phyloP scores from a whole-genome alignment of 2,797 vertebrate species.

The Peromyscus attwateri region DNA sequence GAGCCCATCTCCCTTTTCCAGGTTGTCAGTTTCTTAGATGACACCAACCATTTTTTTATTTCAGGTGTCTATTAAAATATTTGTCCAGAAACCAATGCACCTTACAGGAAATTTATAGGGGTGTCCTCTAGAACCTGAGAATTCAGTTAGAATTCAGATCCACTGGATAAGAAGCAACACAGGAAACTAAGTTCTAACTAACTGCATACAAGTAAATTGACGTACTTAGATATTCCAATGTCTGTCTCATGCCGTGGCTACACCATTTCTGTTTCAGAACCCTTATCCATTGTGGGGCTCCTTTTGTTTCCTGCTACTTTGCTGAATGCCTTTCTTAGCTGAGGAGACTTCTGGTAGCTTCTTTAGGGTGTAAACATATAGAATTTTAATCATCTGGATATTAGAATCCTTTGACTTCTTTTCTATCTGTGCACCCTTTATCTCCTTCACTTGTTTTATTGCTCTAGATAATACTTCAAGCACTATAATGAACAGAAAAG shows the following conservation, averaged over 20 bases:
- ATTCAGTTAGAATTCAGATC: background rate
- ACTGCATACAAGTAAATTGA: slow-evolving; percentile 8
- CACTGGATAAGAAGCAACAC: background rate
- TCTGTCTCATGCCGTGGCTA: background rate
- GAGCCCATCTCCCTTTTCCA: background rate
- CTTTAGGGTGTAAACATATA: background rate
- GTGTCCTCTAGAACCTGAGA: background rate
- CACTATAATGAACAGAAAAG: background rate
- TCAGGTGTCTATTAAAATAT: background rate
- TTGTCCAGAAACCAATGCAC: background rate
- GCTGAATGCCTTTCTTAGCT: background rate
- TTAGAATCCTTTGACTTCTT: background rate
- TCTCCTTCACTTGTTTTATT: background rate
- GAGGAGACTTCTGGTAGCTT: background rate
- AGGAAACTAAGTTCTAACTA: slow-evolving; percentile 12
- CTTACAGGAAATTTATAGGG: background rate
- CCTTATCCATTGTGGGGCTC: background rate
- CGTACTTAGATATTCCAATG: background rate
- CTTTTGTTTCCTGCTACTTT: background rate
- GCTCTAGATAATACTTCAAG: background rate
- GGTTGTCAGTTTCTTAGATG: background rate
- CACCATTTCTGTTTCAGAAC: slow-evolving; percentile 45
- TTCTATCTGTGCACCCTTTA: background rate
- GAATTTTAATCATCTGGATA: background rate
- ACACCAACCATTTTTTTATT: background rate